Percentiles rank a stretch among this genome's conserved stretches.
Conservation (phyloP, 2,888 invertebrate genomes). For the Rotaria macrura region DNA sequence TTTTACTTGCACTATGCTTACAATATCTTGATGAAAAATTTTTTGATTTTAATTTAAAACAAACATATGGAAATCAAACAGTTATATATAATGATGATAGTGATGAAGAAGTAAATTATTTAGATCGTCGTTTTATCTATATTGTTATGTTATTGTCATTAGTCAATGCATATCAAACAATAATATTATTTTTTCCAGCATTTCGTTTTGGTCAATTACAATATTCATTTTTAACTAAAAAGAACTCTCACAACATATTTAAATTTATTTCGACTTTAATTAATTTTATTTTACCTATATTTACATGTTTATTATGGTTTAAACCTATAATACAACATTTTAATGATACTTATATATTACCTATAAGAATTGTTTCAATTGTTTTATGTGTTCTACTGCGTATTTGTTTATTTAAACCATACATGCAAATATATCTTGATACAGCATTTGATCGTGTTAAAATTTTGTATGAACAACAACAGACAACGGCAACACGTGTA, state of each 20-base stretch:
- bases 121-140: constrained; percentile 5
- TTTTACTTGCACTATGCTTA: not conserved
- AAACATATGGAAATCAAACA: not conserved
- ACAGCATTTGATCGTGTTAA: constrained; percentile 16
- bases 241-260: not conserved
- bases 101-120: not conserved
- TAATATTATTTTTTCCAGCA: not conserved
- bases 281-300: constrained; percentile 5
- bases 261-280: not conserved
- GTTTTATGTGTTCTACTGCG: not conserved
- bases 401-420: not conserved
- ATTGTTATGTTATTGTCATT: not conserved
- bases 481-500: not conserved
- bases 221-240: not conserved
- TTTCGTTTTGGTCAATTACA: constrained; percentile 21
- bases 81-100: not conserved
- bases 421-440: not conserved
- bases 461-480: constrained; percentile 5
- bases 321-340: not conserved
- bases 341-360: not conserved
- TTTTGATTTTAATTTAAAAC: constrained; percentile 11
- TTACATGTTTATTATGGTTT: constrained; percentile 10
- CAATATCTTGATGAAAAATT: not conserved
- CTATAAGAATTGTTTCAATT: not conserved
- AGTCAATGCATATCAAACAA: not conserved